Percentiles rank a stretch among this genome's conserved stretches.
Conservation (phyloP, 2,888 invertebrate genomes). For the Xestia rhomboidea region DNA sequence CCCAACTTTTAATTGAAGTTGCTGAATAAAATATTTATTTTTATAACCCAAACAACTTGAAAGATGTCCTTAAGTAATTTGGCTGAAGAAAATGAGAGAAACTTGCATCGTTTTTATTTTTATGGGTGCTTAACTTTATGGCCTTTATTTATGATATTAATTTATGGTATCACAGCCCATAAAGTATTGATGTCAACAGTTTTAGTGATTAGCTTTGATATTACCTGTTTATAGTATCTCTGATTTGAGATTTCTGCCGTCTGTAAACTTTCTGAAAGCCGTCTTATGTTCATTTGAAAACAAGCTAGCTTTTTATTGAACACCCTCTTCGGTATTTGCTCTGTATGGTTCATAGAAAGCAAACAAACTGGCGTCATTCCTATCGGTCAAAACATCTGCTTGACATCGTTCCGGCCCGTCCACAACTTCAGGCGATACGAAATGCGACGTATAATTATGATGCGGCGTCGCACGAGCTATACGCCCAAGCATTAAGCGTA, state of each 20-base stretch:
- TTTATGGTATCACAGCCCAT: conserved; percentile 46
- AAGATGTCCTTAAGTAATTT: conserved; percentile 46
- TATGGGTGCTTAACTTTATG: conserved; percentile 46
- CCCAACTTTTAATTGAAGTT: conserved; percentile 41
- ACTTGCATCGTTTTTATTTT: conserved; percentile 44
- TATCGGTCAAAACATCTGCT: not conserved
- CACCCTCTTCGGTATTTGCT: not conserved
- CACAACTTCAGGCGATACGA: not conserved
- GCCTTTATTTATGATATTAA: conserved; percentile 44
- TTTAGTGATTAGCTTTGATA: conserved; percentile 47
- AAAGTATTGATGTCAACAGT: conserved; percentile 53
- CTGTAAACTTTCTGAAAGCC: not conserved
- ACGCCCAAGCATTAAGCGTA: not conserved
- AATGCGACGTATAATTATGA: not conserved
- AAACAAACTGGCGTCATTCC: not conserved
- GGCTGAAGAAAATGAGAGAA: conserved; percentile 33
- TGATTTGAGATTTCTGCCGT: not conserved
- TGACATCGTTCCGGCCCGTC: not conserved
- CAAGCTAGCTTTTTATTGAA: not conserved
- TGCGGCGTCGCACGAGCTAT: not conserved
- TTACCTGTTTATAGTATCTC: not conserved
- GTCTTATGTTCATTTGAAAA: not conserved
- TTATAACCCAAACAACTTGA: conserved; percentile 18
- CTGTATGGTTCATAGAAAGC: not conserved
- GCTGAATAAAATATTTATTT: conserved; percentile 38